These are phyloP conservation scores for Zhengitettix transpicula DNA, from an alignment of 2,888 invertebrate genomes.

Conservation along the genomic window DNA sequence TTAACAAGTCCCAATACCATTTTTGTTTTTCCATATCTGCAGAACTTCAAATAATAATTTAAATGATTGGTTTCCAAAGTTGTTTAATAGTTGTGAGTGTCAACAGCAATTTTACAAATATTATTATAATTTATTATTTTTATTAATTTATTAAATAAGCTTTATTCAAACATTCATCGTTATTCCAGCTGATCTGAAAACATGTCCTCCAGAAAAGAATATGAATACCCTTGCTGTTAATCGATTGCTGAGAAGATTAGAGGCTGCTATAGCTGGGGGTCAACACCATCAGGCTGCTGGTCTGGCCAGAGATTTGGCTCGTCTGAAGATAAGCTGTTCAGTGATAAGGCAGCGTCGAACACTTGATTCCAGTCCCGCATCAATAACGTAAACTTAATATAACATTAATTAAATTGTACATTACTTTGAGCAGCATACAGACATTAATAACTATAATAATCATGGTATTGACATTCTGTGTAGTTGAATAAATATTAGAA, in stretches of 20 bases:
- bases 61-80: no score
- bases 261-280: constrained; percentile 60
- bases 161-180: neutral
- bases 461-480: no score
- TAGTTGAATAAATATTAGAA: no score
- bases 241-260: constrained; percentile 49
- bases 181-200: constrained; percentile 7
- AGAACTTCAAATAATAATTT: no score
- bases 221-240: constrained; percentile 43
- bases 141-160: neutral
- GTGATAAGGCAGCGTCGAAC: constrained; percentile 32
- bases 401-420: no score
- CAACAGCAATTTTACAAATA: neutral
- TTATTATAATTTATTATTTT: neutral
- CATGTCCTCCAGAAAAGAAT: constrained; percentile 17
- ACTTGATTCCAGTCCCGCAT: constrained; percentile 10
- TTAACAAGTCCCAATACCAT: no score
- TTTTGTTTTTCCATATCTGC: no score
- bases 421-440: no score
- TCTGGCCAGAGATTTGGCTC: constrained; percentile 59
- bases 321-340: constrained; percentile 57
- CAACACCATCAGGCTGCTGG: constrained; percentile 58
- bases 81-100: no score
- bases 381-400: constrained; percentile 17
- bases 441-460: no score